Evolutionary conservation across 2,888 invertebrate species (phyloP).

Genomic region (Prenolepis imparis): DNA sequence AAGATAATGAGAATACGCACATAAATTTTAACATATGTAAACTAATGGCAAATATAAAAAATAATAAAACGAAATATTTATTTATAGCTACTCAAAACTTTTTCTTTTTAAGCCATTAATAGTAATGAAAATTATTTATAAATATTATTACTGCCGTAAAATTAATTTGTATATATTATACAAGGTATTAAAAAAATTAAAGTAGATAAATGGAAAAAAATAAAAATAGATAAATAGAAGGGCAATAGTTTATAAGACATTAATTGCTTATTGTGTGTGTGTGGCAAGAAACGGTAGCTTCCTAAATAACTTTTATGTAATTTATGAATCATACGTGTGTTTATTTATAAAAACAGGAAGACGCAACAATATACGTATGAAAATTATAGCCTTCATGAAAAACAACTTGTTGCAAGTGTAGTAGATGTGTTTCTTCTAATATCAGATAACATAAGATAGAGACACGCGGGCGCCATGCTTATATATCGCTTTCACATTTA

Average conservation of each 20-base stretch:
- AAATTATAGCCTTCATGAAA: neutral
- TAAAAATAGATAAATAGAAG: neutral
- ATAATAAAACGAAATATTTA: neutral
- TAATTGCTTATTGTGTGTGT: neutral
- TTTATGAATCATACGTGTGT: neutral
- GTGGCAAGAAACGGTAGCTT: neutral
- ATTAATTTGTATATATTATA: too few relatives aligned
- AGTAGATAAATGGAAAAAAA: neutral
- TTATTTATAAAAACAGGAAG: neutral
- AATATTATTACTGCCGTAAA: too few relatives aligned
- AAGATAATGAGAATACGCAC: neutral
- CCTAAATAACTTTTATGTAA: neutral
- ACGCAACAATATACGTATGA: neutral
- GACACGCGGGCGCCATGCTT: slow-evolving; percentile 55
- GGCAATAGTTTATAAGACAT: neutral
- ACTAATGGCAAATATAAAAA: neutral
- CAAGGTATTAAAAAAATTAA: too few relatives aligned
- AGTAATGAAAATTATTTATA: too few relatives aligned
- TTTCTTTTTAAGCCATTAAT: too few relatives aligned
- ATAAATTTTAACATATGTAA: neutral
- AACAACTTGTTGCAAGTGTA: neutral
- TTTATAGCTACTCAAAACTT: too few relatives aligned
- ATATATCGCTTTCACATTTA: slow-evolving; percentile 61
- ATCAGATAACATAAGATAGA: slow-evolving; percentile 58
- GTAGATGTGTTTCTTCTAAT: slow-evolving; percentile 25